Evolutionary conservation across 2,888 invertebrate genomes (phyloP), one percentile per base, ranked within the genome.

Genomic region (Blastobasis lacticolella): DNA sequence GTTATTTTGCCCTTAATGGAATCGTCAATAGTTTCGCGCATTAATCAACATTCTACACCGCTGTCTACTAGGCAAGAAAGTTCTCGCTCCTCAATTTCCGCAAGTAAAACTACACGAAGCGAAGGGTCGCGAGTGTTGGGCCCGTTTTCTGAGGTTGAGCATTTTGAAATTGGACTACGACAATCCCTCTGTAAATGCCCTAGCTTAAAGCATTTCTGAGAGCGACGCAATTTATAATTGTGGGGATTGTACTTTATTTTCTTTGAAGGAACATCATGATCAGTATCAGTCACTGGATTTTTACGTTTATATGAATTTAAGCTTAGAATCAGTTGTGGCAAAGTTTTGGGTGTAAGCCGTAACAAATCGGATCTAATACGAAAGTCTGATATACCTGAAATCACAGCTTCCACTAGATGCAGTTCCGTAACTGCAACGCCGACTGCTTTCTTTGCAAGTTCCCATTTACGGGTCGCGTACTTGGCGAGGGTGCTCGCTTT

Each of bases 321-420:
- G 38, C 51, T 51, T 49, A 50, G 52, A 8, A 56, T 49, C n/a
- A 52, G 40, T 8, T 52, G 53, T 4, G 54, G 53, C 40, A 54
- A 50, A 1, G 7, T 53, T 49, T 53, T 57, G n/a, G 53, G 57
- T 37, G 53, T 57, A 8, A 57, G 46, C 38, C 53, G 48, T 43
- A 56, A 48, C 56, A 56, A 50, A 49, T 56, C 54, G 7, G 56
- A 56, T n/a, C 56, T 38, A 43, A 54, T 56, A 46, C 54, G 56
- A 46, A 56, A 56, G 10, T 54, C 54, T 36, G 56, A 50, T 54
- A 56, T 54, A 54, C 54, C 56, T 8, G 50, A 54, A 40, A 56
- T 50, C 7, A 51, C 54, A 36, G 56, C 56, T 40, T 56, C 56
- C n/a, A 56, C 56, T 7, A 56, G 43, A 4, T 23, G 52, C 47